phyloP scores from a whole-genome alignment of 1,140 invertebrate genomes.

The Tetranychus urticae region DNA sequence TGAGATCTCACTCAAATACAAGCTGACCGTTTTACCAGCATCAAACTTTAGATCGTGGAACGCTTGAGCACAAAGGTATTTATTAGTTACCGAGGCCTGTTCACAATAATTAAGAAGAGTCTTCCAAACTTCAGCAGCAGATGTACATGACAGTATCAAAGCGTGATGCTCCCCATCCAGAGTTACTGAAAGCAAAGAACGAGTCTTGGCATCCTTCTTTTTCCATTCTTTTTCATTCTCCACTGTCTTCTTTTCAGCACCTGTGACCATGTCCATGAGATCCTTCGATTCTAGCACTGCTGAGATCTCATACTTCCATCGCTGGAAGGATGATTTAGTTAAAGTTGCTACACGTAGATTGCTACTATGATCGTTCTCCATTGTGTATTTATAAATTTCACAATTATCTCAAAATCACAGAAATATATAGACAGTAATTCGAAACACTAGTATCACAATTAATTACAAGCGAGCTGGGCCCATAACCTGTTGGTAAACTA shows the following conservation, averaged over 20 bases:
- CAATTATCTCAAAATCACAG: not conserved
- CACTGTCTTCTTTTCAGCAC: not conserved
- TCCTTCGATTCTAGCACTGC: slow-evolving; percentile 70
- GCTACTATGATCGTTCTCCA: not conserved
- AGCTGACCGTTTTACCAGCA: not conserved
- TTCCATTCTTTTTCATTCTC: not conserved
- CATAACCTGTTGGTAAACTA: not conserved
- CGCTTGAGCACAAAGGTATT: not conserved
- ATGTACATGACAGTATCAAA: not conserved
- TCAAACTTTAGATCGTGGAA: not conserved
- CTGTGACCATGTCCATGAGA: slow-evolving; percentile 32
- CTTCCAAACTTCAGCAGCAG: not conserved
- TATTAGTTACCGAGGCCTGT: not conserved
- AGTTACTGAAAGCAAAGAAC: not conserved
- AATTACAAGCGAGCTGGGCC: not conserved
- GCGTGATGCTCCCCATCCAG: not conserved
- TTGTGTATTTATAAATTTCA: too few relatives aligned
- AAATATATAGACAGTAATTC: not conserved
- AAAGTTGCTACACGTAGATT: not conserved
- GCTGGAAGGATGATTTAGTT: not conserved
- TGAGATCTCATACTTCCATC: not conserved
- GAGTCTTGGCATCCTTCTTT: not conserved
- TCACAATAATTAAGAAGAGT: not conserved
- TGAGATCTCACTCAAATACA: not conserved
- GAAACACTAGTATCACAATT: not conserved